These are phyloP conservation scores for Homarus gammarus DNA, from an alignment of 2,888 invertebrate species.

Conservation along the genomic window DNA sequence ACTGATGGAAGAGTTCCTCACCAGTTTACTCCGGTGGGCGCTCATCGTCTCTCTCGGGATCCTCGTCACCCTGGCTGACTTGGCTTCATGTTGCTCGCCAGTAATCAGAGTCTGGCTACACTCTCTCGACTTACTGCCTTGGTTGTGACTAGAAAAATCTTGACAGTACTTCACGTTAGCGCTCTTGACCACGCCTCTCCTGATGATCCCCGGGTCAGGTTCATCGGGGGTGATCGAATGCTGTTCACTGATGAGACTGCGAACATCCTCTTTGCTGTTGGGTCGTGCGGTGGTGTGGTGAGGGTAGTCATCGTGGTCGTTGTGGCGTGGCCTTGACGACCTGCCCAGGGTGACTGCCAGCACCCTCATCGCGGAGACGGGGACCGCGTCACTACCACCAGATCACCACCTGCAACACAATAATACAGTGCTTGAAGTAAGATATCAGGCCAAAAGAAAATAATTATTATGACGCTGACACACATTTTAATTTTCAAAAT, in stretches of 20 bases:
- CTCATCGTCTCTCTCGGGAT: constrained; percentile 61
- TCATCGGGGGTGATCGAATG: not conserved
- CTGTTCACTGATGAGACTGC: constrained; percentile 28
- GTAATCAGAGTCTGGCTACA: not conserved
- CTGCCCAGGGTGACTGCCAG: constrained; percentile 61
- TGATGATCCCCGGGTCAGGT: not conserved
- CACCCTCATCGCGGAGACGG: constrained; percentile 44
- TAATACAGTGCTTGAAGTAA: not conserved
- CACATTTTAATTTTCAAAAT: not conserved
- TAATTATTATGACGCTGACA: not conserved
- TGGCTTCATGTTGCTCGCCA: constrained; percentile 29
- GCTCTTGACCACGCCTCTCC: constrained; percentile 1
- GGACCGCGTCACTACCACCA: too few species aligned
- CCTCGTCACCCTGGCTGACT: constrained; percentile 59
- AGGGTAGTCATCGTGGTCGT: constrained; percentile 14
- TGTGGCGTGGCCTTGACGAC: constrained; percentile 54
- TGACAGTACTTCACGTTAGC: constrained; percentile 8
- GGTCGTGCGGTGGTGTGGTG: not conserved
- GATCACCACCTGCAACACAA: not conserved
- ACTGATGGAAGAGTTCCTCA: constrained; percentile 66
- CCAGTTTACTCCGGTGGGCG: constrained; percentile 55
- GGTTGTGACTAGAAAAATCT: not conserved
- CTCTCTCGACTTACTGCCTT: not conserved
- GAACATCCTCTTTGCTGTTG: constrained; percentile 28
- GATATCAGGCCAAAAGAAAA: not conserved